phyloP scores from a whole-genome alignment of 2,888 invertebrate species.

The Rapana venosa region DNA sequence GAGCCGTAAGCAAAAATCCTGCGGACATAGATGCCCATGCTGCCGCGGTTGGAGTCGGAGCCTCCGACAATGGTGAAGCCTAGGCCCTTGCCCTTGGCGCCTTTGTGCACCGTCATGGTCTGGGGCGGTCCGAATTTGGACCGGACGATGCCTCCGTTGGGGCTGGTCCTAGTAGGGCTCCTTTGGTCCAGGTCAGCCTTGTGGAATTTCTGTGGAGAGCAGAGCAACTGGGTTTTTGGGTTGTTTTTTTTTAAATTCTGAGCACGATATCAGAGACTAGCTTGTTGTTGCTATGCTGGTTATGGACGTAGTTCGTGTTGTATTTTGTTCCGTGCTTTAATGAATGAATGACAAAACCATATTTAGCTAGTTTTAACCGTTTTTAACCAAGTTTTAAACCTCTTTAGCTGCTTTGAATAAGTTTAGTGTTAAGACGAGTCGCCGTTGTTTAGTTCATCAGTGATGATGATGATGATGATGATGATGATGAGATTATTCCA shows the following conservation, averaged over 20 bases:
- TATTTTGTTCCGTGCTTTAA: no score
- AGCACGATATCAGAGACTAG: no score
- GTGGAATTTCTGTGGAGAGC: conserved; percentile 34
- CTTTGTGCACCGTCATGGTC: conserved; percentile 86
- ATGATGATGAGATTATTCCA: background rate
- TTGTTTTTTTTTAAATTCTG: no score
- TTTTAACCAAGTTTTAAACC: no score
- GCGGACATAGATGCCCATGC: conserved; percentile 93
- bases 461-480: background rate
- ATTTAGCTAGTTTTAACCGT: no score
- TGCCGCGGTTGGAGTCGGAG: conserved; percentile 90
- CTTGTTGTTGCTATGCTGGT: no score
- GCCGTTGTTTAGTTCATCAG: background rate
- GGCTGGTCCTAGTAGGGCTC: background rate
- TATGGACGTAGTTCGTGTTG: no score
- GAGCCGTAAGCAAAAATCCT: conserved; percentile 91
- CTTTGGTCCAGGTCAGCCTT: conserved; percentile 45
- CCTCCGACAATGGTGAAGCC: conserved; percentile 95
- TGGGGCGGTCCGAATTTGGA: conserved; percentile 53
- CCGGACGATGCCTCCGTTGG: conserved; percentile 22
- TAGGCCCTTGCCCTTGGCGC: conserved; percentile 89
- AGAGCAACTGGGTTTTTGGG: background rate
- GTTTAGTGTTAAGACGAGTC: background rate
- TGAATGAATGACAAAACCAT: no score
- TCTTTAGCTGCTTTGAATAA: no score